Percentiles rank a stretch among this genome's conserved stretches.
Conservation (phyloP, 2,797 vertebrate species). For the Mycteria americana region DNA sequence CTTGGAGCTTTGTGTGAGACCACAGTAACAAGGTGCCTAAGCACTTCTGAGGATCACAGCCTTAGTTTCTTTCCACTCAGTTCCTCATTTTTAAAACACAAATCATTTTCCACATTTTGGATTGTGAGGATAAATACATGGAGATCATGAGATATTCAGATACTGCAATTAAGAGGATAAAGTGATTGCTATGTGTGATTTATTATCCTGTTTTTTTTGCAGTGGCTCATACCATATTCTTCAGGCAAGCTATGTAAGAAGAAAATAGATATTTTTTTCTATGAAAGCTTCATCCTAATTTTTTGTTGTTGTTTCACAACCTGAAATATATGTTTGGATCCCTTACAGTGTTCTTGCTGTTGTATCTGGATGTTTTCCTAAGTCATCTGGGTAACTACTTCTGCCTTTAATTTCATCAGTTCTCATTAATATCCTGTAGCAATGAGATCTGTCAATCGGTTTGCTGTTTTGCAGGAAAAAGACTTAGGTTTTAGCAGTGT, state of each 20-base stretch:
- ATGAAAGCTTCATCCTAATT: neutral
- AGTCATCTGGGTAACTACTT: neutral
- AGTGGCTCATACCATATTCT: neutral
- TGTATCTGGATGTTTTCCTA: neutral
- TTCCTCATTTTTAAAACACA: neutral
- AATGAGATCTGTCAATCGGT: neutral
- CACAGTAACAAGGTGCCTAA: neutral
- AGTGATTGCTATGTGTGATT: neutral
- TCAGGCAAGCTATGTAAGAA: neutral
- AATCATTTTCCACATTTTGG: neutral
- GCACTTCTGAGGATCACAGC: neutral
- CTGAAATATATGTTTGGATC: neutral
- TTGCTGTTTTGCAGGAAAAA: neutral
- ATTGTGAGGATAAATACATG: neutral
- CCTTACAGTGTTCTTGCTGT: neutral
- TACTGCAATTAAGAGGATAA: neutral
- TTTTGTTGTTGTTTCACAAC: neutral
- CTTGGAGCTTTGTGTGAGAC: neutral
- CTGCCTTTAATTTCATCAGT: neutral
- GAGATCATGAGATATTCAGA: neutral
- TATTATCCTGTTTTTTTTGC: neutral
- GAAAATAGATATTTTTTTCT: neutral
- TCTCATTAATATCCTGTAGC: neutral
- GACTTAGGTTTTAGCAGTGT: neutral
- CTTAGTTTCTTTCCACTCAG: neutral